phyloP scores from a whole-genome alignment of 2,113 vertebrate species.

The Muscicapa adusta region DNA sequence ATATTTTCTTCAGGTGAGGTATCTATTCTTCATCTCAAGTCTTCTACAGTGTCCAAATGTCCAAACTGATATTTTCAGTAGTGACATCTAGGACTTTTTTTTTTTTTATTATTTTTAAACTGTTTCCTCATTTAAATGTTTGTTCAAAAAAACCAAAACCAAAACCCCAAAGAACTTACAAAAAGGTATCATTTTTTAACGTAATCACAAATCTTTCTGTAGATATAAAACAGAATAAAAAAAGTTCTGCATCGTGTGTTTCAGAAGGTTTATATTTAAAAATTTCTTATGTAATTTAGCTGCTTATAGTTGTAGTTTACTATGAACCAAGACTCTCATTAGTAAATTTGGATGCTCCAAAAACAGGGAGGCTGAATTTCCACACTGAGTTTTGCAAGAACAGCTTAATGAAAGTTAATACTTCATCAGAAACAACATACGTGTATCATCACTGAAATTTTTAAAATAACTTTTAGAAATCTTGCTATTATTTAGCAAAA shows the following conservation, averaged over 20 bases:
- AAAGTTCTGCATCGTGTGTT: neutral
- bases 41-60: neutral
- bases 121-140: neutral
- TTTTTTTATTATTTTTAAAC: neutral
- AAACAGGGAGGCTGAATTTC: neutral
- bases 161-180: neutral
- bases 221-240: neutral
- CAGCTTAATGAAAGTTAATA: neutral
- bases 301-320: neutral
- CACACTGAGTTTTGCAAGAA: neutral
- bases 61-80: neutral
- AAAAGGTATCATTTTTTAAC: fast-evolving
- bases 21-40: neutral
- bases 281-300: neutral
- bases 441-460: neutral
- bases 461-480: neutral
- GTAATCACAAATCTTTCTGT: neutral
- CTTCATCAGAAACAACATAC: neutral
- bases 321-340: neutral
- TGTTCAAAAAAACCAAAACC: neutral
- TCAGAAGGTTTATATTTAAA: neutral
- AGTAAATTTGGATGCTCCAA: neutral
- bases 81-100: neutral
- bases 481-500: neutral
- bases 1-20: neutral